A percentile compares a stretch with the other conserved stretches of the same genome.
Conservation (phyloP, 2,113 vertebrate genomes). For the Rhizomys pruinosus region DNA sequence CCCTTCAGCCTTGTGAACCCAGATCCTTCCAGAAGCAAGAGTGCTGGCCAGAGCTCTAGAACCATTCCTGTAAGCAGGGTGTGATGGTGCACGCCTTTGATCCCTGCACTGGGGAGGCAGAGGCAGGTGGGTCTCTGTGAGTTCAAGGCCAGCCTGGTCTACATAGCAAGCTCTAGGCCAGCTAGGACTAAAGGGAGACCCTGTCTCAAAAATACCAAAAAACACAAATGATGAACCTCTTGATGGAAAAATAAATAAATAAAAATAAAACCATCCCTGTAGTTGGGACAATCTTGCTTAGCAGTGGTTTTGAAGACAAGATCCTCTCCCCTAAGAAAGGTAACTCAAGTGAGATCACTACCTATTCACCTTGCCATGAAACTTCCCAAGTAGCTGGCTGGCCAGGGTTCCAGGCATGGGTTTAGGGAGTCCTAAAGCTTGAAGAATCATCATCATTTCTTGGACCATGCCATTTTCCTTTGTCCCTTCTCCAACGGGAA, state of each 20-base stretch:
- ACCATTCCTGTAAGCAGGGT: neutral
- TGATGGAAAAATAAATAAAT: too few relatives aligned
- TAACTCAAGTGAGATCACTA: neutral
- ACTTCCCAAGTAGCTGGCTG: slow-evolving; percentile 66
- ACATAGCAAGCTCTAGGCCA: too few relatives aligned
- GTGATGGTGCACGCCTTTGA: too few relatives aligned
- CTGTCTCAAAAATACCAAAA: too few relatives aligned
- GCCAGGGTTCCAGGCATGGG: slow-evolving; percentile 46
- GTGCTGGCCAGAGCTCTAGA: neutral
- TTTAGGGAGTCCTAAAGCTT: slow-evolving; percentile 73
- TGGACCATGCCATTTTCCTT: neutral
- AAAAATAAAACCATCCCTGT: neutral
- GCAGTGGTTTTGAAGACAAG: neutral
- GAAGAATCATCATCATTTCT: slow-evolving; percentile 76
- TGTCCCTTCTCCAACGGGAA: neutral
- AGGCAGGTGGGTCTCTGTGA: too few relatives aligned
- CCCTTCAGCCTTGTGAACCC: neutral
- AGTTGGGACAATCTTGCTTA: neutral
- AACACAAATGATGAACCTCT: too few relatives aligned
- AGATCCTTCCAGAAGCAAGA: neutral
- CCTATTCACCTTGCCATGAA: slow-evolving; percentile 75
- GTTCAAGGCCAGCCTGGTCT: too few relatives aligned
- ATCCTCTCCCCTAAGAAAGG: neutral
- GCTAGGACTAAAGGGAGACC: too few relatives aligned
- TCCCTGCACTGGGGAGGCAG: too few relatives aligned